Evolutionary conservation across 2,797 vertebrate genomes (phyloP).

Genomic region (Gymnodraco acuticeps): DNA sequence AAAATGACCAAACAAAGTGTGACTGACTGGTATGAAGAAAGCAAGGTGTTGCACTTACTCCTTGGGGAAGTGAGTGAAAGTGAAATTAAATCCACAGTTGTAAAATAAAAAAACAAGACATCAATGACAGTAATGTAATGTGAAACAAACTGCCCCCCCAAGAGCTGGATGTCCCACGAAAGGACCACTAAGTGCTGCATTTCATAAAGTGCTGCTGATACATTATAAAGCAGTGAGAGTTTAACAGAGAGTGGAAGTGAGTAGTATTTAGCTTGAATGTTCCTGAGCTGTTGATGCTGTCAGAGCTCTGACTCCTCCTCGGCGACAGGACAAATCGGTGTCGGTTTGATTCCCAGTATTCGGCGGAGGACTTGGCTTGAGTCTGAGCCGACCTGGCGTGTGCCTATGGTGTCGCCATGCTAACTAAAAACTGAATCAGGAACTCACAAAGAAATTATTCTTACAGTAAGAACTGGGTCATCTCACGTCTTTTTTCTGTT

Average conservation of each 20-base stretch:
- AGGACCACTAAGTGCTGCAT: slow-evolving; percentile 3
- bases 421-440: slow-evolving; percentile 46
- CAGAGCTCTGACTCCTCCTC: slow-evolving; percentile 59
- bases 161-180: neutral
- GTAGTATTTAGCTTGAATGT: slow-evolving; percentile 38
- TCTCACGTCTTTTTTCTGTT: neutral
- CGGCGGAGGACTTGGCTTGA: slow-evolving; percentile 54
- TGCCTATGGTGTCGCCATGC: slow-evolving; percentile 39
- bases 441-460: slow-evolving; percentile 20
- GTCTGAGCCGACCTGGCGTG: slow-evolving; percentile 51
- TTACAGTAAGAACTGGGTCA: slow-evolving; percentile 17
- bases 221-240: slow-evolving; percentile 16
- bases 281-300: slow-evolving; percentile 61
- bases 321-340: slow-evolving; percentile 56
- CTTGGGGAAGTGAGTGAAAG: no score
- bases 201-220: neutral
- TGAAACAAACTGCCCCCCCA: neutral
- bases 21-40: no score
- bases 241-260: slow-evolving; percentile 21
- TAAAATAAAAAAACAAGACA: no score
- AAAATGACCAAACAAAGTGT: no score
- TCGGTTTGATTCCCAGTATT: slow-evolving; percentile 54
- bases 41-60: no score
- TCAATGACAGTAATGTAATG: no score
- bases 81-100: no score